Conservation (phyloP, 2,113 vertebrate genomes). For the Brienomyrus brachyistius region DNA sequence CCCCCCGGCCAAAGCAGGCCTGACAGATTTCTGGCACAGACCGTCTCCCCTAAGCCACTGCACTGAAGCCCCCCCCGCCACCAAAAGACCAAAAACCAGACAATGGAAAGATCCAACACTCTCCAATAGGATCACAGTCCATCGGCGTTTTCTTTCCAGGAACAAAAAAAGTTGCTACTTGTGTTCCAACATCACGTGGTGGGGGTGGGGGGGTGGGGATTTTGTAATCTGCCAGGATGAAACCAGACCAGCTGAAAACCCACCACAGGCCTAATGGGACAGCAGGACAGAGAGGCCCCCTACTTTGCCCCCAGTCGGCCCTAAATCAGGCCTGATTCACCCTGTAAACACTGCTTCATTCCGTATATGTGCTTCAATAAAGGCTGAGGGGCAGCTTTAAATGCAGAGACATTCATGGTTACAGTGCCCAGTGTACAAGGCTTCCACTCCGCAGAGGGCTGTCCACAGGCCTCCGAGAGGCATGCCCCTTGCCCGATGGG, state of each 20-base stretch:
- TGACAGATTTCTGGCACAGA: conserved; percentile 5
- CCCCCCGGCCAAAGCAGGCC: neutral
- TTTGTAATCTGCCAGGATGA: neutral
- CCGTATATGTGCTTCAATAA: neutral
- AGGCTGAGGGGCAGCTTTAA: neutral
- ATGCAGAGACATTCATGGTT: neutral
- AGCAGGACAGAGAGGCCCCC: neutral
- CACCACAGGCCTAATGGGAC: neutral
- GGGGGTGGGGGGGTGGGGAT: no score
- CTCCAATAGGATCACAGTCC: neutral
- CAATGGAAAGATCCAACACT: neutral
- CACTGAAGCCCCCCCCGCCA: neutral
- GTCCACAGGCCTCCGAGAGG: neutral
- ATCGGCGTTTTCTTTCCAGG: neutral
- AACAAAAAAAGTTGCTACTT: neutral
- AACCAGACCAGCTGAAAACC: neutral
- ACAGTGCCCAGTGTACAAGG: neutral
- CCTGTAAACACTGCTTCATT: neutral
- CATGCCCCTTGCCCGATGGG: neutral
- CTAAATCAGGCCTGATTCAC: neutral
- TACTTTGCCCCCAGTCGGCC: neutral
- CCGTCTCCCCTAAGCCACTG: neutral
- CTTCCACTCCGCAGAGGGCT: neutral
- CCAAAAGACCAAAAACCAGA: neutral
- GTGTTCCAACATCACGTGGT: neutral